These are phyloP conservation scores for Exaiptasia diaphana DNA, from an alignment of 64 coral and sea anemone species.

Conservation along the genomic window DNA sequence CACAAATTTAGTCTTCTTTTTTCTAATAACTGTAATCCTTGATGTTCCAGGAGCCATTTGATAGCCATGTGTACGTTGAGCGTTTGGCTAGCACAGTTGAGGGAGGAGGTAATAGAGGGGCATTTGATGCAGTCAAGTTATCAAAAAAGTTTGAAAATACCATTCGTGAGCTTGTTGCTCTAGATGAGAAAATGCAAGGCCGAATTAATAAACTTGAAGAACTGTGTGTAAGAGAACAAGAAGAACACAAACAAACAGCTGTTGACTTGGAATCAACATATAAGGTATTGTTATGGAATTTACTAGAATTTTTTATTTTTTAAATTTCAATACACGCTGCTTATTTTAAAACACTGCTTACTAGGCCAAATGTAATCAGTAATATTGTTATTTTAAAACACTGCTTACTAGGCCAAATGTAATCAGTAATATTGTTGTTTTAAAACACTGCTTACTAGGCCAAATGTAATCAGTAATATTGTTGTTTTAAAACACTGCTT, in stretches of 20 bases:
- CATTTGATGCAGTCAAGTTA: slow-evolving; percentile 85
- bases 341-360: no score
- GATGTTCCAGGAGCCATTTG: slow-evolving; percentile 92
- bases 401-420: no score
- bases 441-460: no score
- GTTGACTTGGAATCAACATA: slow-evolving; percentile 79
- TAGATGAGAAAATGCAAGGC: slow-evolving; percentile 92
- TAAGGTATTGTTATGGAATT: slow-evolving; percentile 62
- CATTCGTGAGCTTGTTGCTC: slow-evolving; percentile 71
- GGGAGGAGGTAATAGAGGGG: slow-evolving; percentile 86
- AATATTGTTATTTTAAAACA: no score
- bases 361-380: no score
- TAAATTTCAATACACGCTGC: not conserved
- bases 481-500: no score
- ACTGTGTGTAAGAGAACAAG: slow-evolving; percentile 82
- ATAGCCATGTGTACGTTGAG: slow-evolving; percentile 87
- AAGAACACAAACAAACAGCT: slow-evolving; percentile 85
- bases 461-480: no score
- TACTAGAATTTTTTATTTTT: not conserved
- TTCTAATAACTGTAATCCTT: no score
- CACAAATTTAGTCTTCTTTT: no score
- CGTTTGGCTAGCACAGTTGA: slow-evolving; percentile 90
- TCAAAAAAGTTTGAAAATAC: slow-evolving; percentile 82
- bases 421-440: no score
- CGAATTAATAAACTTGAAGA: slow-evolving; percentile 96